These are phyloP conservation scores for Talpa occidentalis DNA, from an alignment of 2,113 vertebrate species.

Conservation along the genomic window DNA sequence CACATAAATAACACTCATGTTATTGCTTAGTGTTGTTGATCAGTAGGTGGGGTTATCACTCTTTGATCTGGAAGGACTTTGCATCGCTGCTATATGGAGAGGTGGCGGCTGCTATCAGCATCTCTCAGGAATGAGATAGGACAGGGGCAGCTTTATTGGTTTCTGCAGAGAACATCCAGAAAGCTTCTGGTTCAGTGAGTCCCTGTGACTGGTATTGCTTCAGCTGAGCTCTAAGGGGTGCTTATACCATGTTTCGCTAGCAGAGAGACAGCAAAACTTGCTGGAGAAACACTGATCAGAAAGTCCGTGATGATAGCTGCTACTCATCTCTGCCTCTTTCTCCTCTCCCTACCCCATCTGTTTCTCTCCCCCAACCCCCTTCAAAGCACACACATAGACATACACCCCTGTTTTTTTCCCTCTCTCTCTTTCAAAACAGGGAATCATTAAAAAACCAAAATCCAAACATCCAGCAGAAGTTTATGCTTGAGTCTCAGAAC, in stretches of 20 bases:
- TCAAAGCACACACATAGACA: neutral
- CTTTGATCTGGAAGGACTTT: neutral
- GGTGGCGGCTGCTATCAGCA: too few species aligned
- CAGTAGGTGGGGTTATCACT: neutral
- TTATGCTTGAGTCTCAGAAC: slow-evolving; percentile 47
- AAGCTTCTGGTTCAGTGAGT: neutral
- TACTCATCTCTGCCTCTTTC: neutral
- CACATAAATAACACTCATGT: neutral
- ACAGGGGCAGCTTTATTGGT: neutral
- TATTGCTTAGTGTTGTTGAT: neutral
- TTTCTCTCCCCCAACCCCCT: neutral
- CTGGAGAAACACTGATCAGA: neutral
- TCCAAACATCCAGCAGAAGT: slow-evolving; percentile 71
- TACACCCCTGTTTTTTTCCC: neutral
- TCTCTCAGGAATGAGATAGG: neutral
- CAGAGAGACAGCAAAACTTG: neutral
- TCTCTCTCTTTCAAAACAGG: slow-evolving; percentile 23
- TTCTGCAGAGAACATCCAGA: neutral
- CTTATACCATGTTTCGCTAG: neutral
- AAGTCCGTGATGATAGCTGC: neutral
- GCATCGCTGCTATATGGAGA: accelerated
- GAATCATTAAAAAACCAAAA: slow-evolving; percentile 62
- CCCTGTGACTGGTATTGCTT: neutral
- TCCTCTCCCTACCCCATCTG: neutral
- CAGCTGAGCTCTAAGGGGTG: neutral